Conservation (phyloP, 2,113 vertebrate genomes). For the Myiopsitta monachus region DNA sequence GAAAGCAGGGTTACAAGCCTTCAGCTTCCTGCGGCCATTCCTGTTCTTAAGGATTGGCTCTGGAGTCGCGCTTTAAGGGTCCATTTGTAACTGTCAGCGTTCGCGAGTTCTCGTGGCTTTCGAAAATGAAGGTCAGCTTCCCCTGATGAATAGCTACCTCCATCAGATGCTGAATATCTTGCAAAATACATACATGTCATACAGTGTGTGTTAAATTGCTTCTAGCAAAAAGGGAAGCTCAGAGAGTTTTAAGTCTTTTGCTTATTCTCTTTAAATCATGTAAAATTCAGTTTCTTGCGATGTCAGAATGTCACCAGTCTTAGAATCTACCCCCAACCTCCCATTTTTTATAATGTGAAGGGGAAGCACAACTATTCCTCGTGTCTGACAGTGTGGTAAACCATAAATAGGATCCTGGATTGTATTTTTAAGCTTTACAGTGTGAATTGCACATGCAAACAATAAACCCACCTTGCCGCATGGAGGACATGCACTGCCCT, state of each 20-base stretch:
- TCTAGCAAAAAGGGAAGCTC: not conserved
- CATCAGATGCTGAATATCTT: not conserved
- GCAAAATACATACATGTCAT: not conserved
- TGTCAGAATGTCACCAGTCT: not conserved
- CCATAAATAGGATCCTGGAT: not conserved
- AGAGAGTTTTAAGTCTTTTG: not conserved
- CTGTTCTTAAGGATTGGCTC: rapidly evolving
- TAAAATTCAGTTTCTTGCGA: not conserved
- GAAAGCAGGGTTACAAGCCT: no score
- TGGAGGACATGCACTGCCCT: not conserved
- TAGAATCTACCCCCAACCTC: not conserved
- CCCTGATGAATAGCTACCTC: no score
- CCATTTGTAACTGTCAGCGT: rapidly evolving
- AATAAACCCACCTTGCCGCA: not conserved
- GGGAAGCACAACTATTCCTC: not conserved
- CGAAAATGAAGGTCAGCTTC: not conserved
- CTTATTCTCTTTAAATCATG: not conserved
- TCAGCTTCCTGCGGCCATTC: rapidly evolving
- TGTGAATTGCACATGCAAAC: not conserved
- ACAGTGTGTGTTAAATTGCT: not conserved
- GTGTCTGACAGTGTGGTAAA: not conserved
- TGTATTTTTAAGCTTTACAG: not conserved
- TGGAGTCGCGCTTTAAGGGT: not conserved
- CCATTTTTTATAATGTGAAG: rapidly evolving
- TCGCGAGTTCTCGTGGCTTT: not conserved